Evolutionary conservation across 2,113 vertebrate genomes (phyloP).

Genomic region (Tringa solitaria): DNA sequence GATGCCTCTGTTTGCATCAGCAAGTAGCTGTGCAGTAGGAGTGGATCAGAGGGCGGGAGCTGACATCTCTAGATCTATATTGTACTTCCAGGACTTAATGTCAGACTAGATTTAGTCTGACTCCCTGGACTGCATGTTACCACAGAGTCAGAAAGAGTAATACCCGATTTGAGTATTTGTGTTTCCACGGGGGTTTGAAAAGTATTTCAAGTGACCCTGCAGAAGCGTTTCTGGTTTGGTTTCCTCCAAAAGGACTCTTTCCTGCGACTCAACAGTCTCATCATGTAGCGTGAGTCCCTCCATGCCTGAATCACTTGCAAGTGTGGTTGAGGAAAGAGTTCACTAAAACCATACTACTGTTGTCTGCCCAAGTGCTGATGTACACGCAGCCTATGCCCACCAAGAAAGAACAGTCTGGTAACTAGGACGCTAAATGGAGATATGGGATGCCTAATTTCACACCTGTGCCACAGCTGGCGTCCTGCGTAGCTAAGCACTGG

Average conservation of each 20-base stretch:
- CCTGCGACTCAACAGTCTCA: accelerated
- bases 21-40: not conserved
- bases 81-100: not conserved
- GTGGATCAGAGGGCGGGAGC: not conserved
- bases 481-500: not conserved
- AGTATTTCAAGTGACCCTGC: not conserved
- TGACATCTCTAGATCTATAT: not conserved
- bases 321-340: not conserved
- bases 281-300: not conserved
- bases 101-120: not conserved
- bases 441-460: not conserved
- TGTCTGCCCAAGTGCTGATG: not conserved
- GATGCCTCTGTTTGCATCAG: not conserved
- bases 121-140: not conserved
- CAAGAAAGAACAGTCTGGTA: not conserved
- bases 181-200: not conserved
- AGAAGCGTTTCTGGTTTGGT: not conserved
- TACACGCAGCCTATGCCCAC: not conserved
- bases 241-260: not conserved
- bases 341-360: not conserved
- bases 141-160: not conserved
- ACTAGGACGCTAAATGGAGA: not conserved
- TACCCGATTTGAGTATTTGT: not conserved
- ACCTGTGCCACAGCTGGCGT: not conserved
- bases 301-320: not conserved